Evolutionary conservation across 2,797 vertebrate genomes (phyloP).

Genomic region (Karalla daura): DNA sequence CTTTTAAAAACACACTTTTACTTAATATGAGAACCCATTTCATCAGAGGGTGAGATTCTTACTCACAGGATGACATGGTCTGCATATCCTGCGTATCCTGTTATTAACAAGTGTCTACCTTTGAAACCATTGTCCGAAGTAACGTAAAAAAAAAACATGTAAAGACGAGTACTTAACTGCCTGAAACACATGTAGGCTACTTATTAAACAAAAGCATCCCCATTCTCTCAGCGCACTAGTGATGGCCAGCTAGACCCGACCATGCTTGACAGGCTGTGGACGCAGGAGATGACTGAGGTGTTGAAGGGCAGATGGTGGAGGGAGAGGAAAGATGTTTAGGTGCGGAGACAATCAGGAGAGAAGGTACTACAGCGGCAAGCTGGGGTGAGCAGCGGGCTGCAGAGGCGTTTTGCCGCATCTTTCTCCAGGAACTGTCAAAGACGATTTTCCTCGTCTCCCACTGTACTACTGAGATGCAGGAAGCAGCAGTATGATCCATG

Average conservation of each 20-base stretch:
- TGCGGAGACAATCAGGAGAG: slow-evolving; percentile 8
- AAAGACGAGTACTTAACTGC: background rate
- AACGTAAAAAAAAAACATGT: too few relatives aligned
- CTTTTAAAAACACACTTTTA: background rate
- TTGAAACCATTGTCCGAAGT: background rate
- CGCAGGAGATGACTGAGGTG: slow-evolving; percentile 26
- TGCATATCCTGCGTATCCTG: background rate
- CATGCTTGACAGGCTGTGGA: background rate
- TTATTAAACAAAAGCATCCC: background rate
- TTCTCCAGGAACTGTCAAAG: slow-evolving; percentile 71
- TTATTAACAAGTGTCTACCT: background rate
- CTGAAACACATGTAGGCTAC: background rate
- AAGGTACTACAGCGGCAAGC: slow-evolving; percentile 16
- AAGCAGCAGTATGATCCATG: slow-evolving; percentile 73
- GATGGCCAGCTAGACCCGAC: too few relatives aligned
- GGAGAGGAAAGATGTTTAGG: slow-evolving; percentile 38
- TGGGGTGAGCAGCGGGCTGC: slow-evolving; percentile 34
- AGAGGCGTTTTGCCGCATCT: slow-evolving; percentile 48
- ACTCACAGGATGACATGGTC: background rate
- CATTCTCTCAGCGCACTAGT: background rate
- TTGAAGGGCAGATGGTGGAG: slow-evolving; percentile 28
- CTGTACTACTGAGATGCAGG: slow-evolving; percentile 64
- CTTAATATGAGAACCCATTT: background rate
- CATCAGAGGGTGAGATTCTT: background rate
- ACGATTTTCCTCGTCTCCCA: slow-evolving; percentile 70